Base-by-base conservation (phyloP, 2,888 invertebrate genomes). In the Zygothrica quintamaculata region DNA sequence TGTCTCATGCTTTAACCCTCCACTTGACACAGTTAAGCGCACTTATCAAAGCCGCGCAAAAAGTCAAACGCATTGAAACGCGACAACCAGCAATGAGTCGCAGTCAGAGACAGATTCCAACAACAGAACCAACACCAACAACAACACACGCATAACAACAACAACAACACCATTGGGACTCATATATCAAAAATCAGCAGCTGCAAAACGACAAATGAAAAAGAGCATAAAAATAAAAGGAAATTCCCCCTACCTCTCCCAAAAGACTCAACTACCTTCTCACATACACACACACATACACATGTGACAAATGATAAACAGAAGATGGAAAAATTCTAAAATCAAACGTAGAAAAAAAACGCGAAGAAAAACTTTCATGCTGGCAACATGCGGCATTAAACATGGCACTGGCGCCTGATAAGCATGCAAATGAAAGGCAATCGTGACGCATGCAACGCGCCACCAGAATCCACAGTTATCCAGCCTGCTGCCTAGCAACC, bases 141-240 rank as follows among this genome's bases (percentile, higher is more conserved):
- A 12, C 37, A 37, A 36, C 39, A 16, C 50, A 48, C 51, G 36
- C 43, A 18, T 36, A 29, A 26, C 47, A 46, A 15, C 25, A 36
- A 43, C 52, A 76, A 84, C 69, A 62, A 40, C 87, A 65, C 87
- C 81, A 61, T 51, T 67, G 87, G 82, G 82, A 81, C 42, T 48
- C 69, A 77, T 87, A 77, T 77, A 82, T 77, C 82, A 87, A 81
- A 86, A 80, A 80, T 80, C 80, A 81, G 68, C 78, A 87, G 84
- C 74, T 69, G 74, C 65, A 52, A 66, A 68, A 44, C 29, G 62
- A 58, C 34, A 47, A 53, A 48, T 36, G 12, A 58, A 47, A 56
- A 67, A 40, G 4, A 13, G 6, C n/a, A n/a, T n/a, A n/a, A n/a
- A n/a, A n/a, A n/a, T n/a, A n/a, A n/a, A n/a, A n/a, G n/a, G n/a